phyloP scores from a whole-genome alignment of 2,113 vertebrate genomes.

The Pterocles gutturalis region DNA sequence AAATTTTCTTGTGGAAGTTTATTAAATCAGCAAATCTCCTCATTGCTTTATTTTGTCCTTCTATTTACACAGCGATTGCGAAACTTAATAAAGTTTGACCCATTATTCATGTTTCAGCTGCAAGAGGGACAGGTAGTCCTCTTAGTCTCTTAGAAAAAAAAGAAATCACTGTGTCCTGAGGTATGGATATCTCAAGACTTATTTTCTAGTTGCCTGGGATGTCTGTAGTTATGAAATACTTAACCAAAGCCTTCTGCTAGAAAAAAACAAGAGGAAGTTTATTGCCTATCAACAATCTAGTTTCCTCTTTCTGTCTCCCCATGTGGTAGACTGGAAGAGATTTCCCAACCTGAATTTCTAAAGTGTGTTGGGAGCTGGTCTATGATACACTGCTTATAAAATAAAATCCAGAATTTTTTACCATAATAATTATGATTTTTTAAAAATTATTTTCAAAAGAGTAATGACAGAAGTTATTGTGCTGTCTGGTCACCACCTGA shows the following conservation, averaged over 20 bases:
- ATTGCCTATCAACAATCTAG: not conserved
- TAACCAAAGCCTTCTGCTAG: not conserved
- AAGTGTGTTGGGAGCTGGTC: not conserved
- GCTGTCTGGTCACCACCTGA: not conserved
- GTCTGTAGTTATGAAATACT: not conserved
- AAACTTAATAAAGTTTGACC: not conserved
- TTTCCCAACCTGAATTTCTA: not conserved
- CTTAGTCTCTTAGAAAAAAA: not conserved
- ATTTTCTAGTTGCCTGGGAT: not conserved
- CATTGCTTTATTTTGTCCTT: not conserved
- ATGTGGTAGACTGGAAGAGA: not conserved
- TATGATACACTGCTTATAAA: not conserved
- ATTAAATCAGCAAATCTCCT: not conserved
- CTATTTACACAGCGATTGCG: not conserved
- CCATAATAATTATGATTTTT: not conserved
- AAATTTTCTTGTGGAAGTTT: not conserved
- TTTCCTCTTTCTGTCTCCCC: not conserved
- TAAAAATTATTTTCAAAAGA: not conserved
- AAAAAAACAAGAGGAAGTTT: not conserved
- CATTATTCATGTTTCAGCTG: not conserved
- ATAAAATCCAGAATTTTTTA: not conserved
- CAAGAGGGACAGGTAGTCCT: not conserved
- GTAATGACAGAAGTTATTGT: not conserved
- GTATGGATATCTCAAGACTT: not conserved
- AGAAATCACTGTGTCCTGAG: not conserved